Evolutionary conservation across 1,140 invertebrate species (phyloP), one percentile per base, ranked within the genome.

Genomic region (Latrodectus geometricus): DNA sequence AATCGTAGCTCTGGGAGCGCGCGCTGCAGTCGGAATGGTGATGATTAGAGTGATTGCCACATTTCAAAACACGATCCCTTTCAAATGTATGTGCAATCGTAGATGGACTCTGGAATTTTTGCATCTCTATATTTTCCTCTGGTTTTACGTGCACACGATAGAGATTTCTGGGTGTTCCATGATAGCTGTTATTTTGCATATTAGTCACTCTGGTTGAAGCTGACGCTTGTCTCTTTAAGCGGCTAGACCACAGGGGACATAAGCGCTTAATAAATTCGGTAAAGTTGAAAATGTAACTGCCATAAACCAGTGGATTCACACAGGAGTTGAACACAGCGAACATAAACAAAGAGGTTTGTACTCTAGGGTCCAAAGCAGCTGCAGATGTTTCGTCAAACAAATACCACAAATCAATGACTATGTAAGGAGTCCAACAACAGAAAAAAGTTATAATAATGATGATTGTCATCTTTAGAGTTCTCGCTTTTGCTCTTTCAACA

Each of bases 261-360:
- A 78, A 87, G 9, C 61, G 69, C 20, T 35, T 75, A 9, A 88
- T 80, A 0, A 86, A 9, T 9, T 68, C 49, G 35, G 73, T 88
- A 56, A 89, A 85, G 66, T 89, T 86, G 17, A 89, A 69, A 7
- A 88, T 92, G 89, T 94, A 95, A 73, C 93, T 93, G 87, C 95
- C 95, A 89, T 96, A 97, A 8, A 96, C 94, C 48, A 96, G 91
- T 0, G 95, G 95, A 91, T 97, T 95, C 90, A 95, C 94, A 90
- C 95, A 96, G 14, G 93, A 94, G 89, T 94, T 95, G 20, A 92
- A 93, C 0, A 94, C 93, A 0, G 93, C 94, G 90, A 94, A 94
- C 81, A 94, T 92, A 89, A 94, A 94, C 14, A 95, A 90, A 12
- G 91, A 91, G 68, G 94, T 92, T 89, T 94, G 94, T 15, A 94